phyloP scores from a whole-genome alignment of 2,888 invertebrate species.

The Hesperia comma region DNA sequence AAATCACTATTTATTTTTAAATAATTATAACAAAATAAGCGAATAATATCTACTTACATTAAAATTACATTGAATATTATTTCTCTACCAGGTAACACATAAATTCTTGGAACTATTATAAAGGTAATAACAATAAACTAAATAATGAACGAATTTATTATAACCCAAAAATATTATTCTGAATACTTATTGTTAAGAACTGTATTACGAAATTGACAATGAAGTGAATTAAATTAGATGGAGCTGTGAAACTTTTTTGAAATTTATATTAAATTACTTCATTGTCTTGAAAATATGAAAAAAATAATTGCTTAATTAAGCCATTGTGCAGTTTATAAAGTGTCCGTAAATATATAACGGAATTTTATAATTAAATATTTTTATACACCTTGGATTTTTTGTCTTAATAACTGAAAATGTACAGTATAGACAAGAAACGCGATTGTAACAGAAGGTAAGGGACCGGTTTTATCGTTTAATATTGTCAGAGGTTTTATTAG shows the following conservation, averaged over 20 bases:
- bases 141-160: neutral
- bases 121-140: neutral
- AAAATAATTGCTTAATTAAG: constrained; percentile 1
- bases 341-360: neutral
- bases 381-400: neutral
- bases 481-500: no score
- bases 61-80: neutral
- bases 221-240: constrained; percentile 1
- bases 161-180: neutral
- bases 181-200: neutral
- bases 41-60: neutral
- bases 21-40: no score
- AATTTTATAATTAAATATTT: neutral
- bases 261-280: neutral
- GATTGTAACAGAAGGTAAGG: no score
- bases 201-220: constrained; percentile 2
- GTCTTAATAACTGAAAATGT: no score
- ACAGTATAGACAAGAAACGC: no score
- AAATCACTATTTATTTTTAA: no score
- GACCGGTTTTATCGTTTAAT: no score
- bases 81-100: neutral
- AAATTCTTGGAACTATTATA: neutral
- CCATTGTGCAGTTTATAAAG: neutral
- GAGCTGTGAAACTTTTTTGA: constrained; percentile 2
- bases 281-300: neutral